phyloP scores from a whole-genome alignment of 2,888 invertebrate genomes.

The Lamproptera curius region DNA sequence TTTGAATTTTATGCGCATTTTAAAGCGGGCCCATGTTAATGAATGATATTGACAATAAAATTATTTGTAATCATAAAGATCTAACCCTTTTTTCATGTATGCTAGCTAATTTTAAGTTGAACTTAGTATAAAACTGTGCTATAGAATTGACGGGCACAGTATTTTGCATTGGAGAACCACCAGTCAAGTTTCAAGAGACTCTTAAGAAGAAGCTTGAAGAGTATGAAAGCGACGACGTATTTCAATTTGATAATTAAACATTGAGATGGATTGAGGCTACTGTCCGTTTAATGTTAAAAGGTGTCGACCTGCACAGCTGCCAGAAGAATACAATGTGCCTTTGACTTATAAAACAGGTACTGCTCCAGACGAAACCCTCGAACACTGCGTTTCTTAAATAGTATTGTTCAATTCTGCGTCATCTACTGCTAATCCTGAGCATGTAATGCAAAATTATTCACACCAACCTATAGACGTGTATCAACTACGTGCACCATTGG shows the following conservation, averaged over 20 bases:
- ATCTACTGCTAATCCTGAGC: not conserved
- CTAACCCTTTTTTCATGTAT: not conserved
- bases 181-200: slow-evolving; percentile 35
- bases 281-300: slow-evolving; percentile 34
- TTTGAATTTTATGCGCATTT: slow-evolving; percentile 10
- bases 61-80: too few relatives aligned
- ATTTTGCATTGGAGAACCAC: slow-evolving; percentile 45
- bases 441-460: slow-evolving; percentile 31
- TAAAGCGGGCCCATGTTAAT: too few relatives aligned
- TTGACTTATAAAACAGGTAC: slow-evolving; percentile 29
- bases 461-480: slow-evolving; percentile 32
- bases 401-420: slow-evolving; percentile 16
- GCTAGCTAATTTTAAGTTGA: too few relatives aligned
- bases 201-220: slow-evolving; percentile 35
- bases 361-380: slow-evolving; percentile 27
- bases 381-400: slow-evolving; percentile 29
- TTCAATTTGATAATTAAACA: slow-evolving; percentile 35
- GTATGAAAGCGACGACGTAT: slow-evolving; percentile 32
- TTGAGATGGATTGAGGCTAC: slow-evolving; percentile 36
- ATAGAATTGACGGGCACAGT: slow-evolving; percentile 43
- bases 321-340: slow-evolving; percentile 36
- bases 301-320: slow-evolving; percentile 41
- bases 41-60: too few relatives aligned
- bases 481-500: slow-evolving; percentile 35
- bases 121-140: too few relatives aligned